These are phyloP conservation scores for Drosophila histrio DNA, from an alignment of 2,888 invertebrate species.

Conservation along the genomic window DNA sequence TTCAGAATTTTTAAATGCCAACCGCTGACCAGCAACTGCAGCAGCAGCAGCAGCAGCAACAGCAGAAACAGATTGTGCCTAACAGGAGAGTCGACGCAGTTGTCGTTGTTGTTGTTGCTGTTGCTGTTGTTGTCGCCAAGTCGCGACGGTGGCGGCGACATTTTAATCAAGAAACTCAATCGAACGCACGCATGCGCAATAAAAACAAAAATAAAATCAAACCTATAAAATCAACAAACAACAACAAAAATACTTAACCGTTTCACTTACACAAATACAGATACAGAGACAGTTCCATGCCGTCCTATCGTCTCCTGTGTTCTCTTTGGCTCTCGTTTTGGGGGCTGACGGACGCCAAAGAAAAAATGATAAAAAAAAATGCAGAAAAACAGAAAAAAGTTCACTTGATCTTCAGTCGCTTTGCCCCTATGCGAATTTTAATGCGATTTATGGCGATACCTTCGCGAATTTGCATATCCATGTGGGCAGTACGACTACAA, in stretches of 20 bases:
- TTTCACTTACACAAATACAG: constrained; percentile 48
- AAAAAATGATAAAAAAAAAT: constrained; percentile 1
- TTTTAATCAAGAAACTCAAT: constrained; percentile 82
- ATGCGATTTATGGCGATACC: constrained; percentile 67
- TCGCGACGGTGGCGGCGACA: constrained; percentile 65
- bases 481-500: constrained; percentile 49
- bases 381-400: constrained; percentile 34
- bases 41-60: constrained; percentile 31
- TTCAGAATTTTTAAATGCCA: constrained; percentile 78
- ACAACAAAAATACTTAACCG: constrained; percentile 47
- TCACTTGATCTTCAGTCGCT: constrained; percentile 61
- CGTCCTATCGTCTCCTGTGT: constrained; percentile 30
- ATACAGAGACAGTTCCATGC: constrained; percentile 1
- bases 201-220: constrained; percentile 71
- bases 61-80: constrained; percentile 29
- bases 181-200: constrained; percentile 83
- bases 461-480: constrained; percentile 56
- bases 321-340: constrained; percentile 35
- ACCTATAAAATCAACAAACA: constrained; percentile 56
- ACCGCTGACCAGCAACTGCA: constrained; percentile 63
- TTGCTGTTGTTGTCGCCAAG: constrained; percentile 62
- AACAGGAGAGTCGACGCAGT: constrained; percentile 17
- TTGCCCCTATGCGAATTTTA: constrained; percentile 72
- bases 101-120: constrained; percentile 33
- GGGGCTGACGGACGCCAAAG: constrained; percentile 26